Base-by-base conservation (phyloP, 2,797 vertebrate species). In the Myotis myotis region DNA sequence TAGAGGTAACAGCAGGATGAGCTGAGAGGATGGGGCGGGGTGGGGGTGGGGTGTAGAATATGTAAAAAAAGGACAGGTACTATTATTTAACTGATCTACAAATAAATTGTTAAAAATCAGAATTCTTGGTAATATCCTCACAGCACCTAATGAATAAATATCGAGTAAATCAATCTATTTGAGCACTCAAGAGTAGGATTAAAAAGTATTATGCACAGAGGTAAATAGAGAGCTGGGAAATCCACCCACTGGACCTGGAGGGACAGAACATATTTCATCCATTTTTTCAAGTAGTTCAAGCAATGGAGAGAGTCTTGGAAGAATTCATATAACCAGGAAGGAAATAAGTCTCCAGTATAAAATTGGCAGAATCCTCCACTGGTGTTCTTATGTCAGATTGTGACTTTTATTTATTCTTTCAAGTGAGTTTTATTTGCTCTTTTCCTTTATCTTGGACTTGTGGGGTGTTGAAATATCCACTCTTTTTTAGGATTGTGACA, bases 81-180 rank as follows among this genome's bases (percentile, higher is more conserved):
- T 38, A 51, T 66, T 66, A 82, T 66, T 87, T 86, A 85, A 87
- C n/a, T 30, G n/a, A 96, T 57, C 30, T 51, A 85, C 70, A 96
- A 95, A 87, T 78, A 91, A 86, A 19, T 53, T 49, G 62, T 87
- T 97, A 97, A 91, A 89, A 95, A 78, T 84, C 74, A 94, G 72
- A 92, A 91, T 79, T 89, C 92, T 86, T 86, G n/a, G 38, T 91
- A 92, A 89, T 94, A 93, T 86, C 86, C 85, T 95, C 79, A 51
- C 13, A 23, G 38, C 11, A 88, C 11, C 72, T 57, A 94, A 87
- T 88, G 89, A 97, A 92, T 84, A 96, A 93, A 90, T 92, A 95
- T 66, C 20, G 64, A 87, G 68, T 71, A 94, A 92, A 92, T 91
- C 49, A 89, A 96, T 97, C 93, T 75, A 95, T 55, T 23, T 92